These are phyloP conservation scores for Shinisaurus crocodilurus DNA, from an alignment of 2,113 vertebrate species.

Conservation along the genomic window DNA sequence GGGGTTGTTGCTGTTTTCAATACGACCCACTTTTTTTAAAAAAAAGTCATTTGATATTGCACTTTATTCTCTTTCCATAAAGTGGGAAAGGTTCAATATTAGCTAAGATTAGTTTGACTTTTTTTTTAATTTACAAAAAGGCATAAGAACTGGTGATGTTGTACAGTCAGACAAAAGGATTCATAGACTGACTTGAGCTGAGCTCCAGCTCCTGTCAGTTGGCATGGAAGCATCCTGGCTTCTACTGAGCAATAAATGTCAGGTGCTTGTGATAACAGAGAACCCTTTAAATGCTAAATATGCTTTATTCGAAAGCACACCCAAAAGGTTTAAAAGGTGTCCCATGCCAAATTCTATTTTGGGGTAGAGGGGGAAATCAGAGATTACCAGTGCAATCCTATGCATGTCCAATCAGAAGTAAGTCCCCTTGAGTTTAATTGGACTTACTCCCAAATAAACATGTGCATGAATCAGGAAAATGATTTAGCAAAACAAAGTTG, in stretches of 20 bases:
- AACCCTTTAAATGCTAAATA: neutral
- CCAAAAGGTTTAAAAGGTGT: too few relatives aligned
- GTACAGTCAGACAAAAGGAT: conserved; percentile 43
- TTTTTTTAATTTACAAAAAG: conserved; percentile 20
- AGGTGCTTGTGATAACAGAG: neutral
- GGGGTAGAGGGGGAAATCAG: too few relatives aligned
- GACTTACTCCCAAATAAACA: too few relatives aligned
- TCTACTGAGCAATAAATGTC: conserved; percentile 33
- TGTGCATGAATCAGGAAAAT: too few relatives aligned
- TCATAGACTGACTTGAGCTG: conserved; percentile 10
- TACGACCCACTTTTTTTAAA: too few relatives aligned
- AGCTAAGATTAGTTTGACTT: conserved; percentile 13
- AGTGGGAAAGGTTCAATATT: neutral
- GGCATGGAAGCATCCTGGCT: conserved; percentile 19
- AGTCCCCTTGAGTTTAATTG: too few relatives aligned
- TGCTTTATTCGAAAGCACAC: too few relatives aligned
- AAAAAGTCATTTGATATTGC: neutral
- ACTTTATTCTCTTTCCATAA: neutral
- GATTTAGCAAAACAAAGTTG: too few relatives aligned
- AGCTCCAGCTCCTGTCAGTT: rapidly evolving
- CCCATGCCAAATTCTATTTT: too few relatives aligned
- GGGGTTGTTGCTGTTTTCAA: neutral
- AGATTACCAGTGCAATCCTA: too few relatives aligned
- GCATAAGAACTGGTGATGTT: conserved; percentile 49
- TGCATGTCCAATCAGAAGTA: too few relatives aligned